Conservation (phyloP, 2,113 vertebrate species). For the Gnathonemus echidnorhynchus region DNA sequence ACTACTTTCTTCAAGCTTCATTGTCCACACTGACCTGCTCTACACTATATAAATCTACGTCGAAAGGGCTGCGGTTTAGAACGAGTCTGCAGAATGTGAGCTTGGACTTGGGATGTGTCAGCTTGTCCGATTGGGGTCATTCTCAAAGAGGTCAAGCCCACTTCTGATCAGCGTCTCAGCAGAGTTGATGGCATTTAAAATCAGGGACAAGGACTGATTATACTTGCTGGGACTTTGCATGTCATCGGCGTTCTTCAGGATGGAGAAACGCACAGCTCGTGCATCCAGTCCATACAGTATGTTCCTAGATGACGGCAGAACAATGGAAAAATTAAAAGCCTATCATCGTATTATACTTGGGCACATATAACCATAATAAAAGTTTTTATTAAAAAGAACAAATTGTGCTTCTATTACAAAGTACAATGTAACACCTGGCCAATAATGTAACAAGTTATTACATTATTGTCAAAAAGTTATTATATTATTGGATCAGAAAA, state of each 20-base stretch:
- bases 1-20: not conserved
- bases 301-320: constrained; percentile 67
- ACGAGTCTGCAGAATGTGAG: not conserved
- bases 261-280: constrained; percentile 68
- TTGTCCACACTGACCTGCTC: not conserved
- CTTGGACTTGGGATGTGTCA: constrained; percentile 54
- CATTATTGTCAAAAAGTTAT: not conserved
- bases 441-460: not conserved
- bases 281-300: constrained; percentile 78
- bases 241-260: constrained; percentile 66
- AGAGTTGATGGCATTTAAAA: constrained; percentile 73
- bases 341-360: not conserved
- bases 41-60: not conserved
- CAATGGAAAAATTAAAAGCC: constrained; percentile 9
- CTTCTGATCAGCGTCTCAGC: constrained; percentile 76
- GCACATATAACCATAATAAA: not conserved
- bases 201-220: constrained; percentile 70
- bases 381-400: not conserved
- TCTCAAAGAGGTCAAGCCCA: constrained; percentile 81
- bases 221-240: constrained; percentile 48
- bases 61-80: not conserved
- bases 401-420: not conserved
- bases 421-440: not conserved
- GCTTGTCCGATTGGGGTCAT: constrained; percentile 54
- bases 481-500: not conserved